A percentile compares a stretch with the other conserved stretches of the same genome.
Evolutionary conservation across 2,797 vertebrate species (phyloP).

Genomic region (Sebastes baramenuke): DNA sequence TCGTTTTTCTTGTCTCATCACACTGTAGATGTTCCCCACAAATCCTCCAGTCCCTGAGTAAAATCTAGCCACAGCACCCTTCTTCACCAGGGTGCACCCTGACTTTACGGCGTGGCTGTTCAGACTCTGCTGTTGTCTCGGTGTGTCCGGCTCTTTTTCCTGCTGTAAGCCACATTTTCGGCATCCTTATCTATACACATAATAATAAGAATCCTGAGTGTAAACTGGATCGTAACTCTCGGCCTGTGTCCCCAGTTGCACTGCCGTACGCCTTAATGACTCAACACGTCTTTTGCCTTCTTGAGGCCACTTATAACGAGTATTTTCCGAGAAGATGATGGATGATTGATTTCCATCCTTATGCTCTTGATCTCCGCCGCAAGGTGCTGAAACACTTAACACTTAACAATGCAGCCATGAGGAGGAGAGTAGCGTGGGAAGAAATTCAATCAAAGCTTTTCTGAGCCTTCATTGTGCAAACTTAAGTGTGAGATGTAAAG

Average conservation of each 20-base stretch:
- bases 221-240: not conserved
- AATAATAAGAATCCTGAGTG: not conserved
- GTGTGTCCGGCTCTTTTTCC: not conserved
- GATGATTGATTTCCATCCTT: not conserved
- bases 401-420: not conserved
- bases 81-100: not conserved
- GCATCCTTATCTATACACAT: not conserved
- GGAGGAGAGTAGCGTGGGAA: not conserved
- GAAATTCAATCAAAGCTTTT: not conserved
- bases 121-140: not conserved
- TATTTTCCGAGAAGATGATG: not conserved
- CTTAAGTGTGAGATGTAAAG: not conserved
- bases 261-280: not conserved
- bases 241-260: not conserved
- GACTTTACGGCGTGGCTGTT: not conserved
- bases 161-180: not conserved
- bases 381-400: not conserved
- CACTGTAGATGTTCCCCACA: not conserved
- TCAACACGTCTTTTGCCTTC: not conserved
- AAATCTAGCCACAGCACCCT: not conserved
- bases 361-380: not conserved
- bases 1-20: not conserved
- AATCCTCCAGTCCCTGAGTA: constrained; percentile 50
- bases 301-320: not conserved
- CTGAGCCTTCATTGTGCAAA: not conserved